Evolutionary conservation across 2,888 invertebrate genomes (phyloP).

Genomic region (Drosophila bunnanda): DNA sequence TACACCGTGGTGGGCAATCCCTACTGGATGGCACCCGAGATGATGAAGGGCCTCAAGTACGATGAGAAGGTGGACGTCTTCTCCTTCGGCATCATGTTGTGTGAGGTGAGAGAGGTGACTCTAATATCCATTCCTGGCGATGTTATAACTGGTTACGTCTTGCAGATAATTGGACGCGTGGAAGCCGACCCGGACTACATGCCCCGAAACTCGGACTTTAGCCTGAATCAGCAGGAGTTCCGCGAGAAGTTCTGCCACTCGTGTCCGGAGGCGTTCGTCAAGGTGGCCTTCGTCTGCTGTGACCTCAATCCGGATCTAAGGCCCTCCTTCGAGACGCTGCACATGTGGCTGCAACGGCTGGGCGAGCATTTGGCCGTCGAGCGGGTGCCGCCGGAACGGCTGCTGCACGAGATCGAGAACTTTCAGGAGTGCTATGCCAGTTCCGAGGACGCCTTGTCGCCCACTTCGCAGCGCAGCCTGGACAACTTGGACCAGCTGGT

Average conservation of each 20-base stretch:
- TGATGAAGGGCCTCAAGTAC: slow-evolving; percentile 98
- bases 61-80: slow-evolving; percentile 98
- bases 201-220: slow-evolving; percentile 96
- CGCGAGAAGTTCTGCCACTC: slow-evolving; percentile 92
- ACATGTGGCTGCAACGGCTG: slow-evolving; percentile 94
- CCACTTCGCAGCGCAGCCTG: slow-evolving; percentile 83
- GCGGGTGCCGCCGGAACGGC: slow-evolving; percentile 88
- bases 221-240: slow-evolving; percentile 94
- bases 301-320: slow-evolving; percentile 95
- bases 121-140: neutral
- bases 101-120: slow-evolving; percentile 88
- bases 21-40: slow-evolving; percentile 99
- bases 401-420: slow-evolving; percentile 89
- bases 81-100: slow-evolving; percentile 97
- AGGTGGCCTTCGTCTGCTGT: slow-evolving; percentile 95
- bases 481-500: slow-evolving; percentile 79
- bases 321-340: slow-evolving; percentile 95
- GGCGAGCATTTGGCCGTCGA: slow-evolving; percentile 89
- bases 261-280: slow-evolving; percentile 95
- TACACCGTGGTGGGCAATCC: slow-evolving; percentile 99
- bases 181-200: slow-evolving; percentile 97
- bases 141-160: neutral
- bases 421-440: slow-evolving; percentile 86
- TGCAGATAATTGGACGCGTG: slow-evolving; percentile 94
- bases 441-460: slow-evolving; percentile 83